Conservation (phyloP, 1,140 invertebrate genomes). For the Mactra quadrangularis region DNA sequence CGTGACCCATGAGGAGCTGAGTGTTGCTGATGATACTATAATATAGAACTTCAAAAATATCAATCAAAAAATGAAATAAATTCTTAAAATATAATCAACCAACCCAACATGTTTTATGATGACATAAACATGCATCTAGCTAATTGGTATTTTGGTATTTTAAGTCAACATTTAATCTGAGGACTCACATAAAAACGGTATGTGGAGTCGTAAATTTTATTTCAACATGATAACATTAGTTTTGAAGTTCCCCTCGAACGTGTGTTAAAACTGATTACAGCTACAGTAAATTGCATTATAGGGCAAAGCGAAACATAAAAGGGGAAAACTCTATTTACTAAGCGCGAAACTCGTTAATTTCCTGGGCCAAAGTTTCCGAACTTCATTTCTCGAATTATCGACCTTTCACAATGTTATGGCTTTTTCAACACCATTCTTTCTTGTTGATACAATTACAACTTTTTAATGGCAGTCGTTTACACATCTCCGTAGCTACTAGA, state of each 20-base stretch:
- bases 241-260: background rate
- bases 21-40: too few relatives aligned
- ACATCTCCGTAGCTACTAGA: conserved; percentile 59
- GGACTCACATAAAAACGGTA: too few relatives aligned
- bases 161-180: too few relatives aligned
- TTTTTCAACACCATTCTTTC: conserved; percentile 45
- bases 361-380: conserved; percentile 25
- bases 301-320: conserved; percentile 4
- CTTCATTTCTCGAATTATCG: conserved; percentile 38
- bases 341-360: conserved; percentile 42
- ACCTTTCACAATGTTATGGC: conserved; percentile 31
- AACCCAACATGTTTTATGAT: too few relatives aligned
- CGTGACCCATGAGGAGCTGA: too few relatives aligned
- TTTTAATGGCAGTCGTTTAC: conserved; percentile 58
- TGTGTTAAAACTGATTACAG: conserved; percentile 16
- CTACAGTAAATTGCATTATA: conserved; percentile 14
- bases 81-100: too few relatives aligned
- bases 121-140: too few relatives aligned
- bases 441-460: conserved; percentile 59
- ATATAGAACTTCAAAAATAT: too few relatives aligned
- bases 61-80: too few relatives aligned
- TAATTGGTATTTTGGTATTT: too few relatives aligned
- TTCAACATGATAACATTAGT: too few relatives aligned
- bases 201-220: too few relatives aligned
- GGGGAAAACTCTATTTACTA: conserved; percentile 40